phyloP scores from a whole-genome alignment of 2,113 vertebrate genomes.

The Acrocephalus arundinaceus region DNA sequence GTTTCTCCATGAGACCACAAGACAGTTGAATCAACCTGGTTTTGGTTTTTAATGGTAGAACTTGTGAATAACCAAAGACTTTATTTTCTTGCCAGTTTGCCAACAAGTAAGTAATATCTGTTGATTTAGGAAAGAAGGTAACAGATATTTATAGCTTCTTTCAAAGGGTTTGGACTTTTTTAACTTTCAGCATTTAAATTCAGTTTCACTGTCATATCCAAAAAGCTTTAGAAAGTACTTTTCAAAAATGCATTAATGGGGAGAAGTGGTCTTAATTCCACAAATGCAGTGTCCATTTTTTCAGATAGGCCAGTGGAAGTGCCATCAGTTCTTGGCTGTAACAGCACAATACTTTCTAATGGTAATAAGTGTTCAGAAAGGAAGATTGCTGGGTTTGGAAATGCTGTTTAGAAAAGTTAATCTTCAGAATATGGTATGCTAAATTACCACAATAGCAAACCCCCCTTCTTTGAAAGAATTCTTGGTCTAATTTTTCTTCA shows the following conservation, averaged over 20 bases:
- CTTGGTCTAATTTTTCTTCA: not conserved
- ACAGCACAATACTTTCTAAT: not conserved
- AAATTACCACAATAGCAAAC: not conserved
- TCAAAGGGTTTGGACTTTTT: not conserved
- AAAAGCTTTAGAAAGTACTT: not conserved
- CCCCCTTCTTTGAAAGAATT: not conserved
- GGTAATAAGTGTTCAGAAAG: not conserved
- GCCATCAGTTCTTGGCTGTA: not conserved
- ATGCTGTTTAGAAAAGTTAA: not conserved
- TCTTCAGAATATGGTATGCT: not conserved
- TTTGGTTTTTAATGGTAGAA: not conserved
- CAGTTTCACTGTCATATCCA: not conserved
- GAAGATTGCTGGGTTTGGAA: not conserved
- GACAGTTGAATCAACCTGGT: not conserved
- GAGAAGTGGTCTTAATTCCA: not conserved
- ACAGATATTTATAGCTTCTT: not conserved
- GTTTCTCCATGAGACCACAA: not conserved
- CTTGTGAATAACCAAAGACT: not conserved
- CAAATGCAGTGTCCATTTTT: not conserved
- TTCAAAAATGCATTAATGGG: not conserved
- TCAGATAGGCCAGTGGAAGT: not conserved
- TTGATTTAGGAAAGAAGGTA: not conserved
- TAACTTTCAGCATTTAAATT: not conserved
- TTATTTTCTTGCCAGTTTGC: not conserved
- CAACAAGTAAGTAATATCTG: not conserved